Evolutionary conservation across 2,113 vertebrate species (phyloP), one percentile per base, ranked within the genome.

Genomic region (Sakesphorus luctuosus): DNA sequence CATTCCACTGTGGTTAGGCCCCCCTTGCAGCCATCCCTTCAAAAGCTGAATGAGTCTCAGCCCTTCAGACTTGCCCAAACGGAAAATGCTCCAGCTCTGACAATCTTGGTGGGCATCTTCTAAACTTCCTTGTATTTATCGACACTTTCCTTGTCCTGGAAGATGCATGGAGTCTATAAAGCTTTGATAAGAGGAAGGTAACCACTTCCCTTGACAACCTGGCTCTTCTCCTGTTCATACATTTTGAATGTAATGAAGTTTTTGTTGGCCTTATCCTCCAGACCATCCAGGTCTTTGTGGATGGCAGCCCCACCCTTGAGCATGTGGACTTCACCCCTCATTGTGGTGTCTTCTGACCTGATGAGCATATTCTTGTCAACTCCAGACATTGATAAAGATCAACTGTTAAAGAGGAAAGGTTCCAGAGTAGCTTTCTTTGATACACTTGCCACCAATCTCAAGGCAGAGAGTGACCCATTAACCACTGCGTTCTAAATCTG

Each of bases 341-440:
- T 2, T 59, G 16, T 43, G 18, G 7, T 59, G 25, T 68, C 47
- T 84, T 26, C 18, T 87, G 38, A 63, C 7, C 28, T 58, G 53
- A 66, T 1, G 1, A 76, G 16, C 17, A 62, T 0, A 0, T 38
- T 7, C 7, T 62, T 38, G 20, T 78, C 29, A 67, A n/a, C 18
- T 28, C 9, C 52, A 67, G 20, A 33, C n/a, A 52, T 0, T 63
- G 38, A 35, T 9, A 72, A 46, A 56, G 38, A 63, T 18, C 7
- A 38, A 3, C 0, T 59, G 19, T 78, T 56, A 83, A 88, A 83
- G 23, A 82, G 6, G 58, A 61, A 38, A 86, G 3, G 17, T 40
- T 7, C 16, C 7, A 28, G 26, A 26, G 49, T 0, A 72, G 20
- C 46, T 10, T 79, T 4, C 36, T 62, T 43, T 43, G 18, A 21